Percentiles rank a stretch among this genome's conserved stretches.
These are phyloP conservation scores for Melanargia galathea DNA, from an alignment of 2,888 invertebrate species.

Conservation along the genomic window DNA sequence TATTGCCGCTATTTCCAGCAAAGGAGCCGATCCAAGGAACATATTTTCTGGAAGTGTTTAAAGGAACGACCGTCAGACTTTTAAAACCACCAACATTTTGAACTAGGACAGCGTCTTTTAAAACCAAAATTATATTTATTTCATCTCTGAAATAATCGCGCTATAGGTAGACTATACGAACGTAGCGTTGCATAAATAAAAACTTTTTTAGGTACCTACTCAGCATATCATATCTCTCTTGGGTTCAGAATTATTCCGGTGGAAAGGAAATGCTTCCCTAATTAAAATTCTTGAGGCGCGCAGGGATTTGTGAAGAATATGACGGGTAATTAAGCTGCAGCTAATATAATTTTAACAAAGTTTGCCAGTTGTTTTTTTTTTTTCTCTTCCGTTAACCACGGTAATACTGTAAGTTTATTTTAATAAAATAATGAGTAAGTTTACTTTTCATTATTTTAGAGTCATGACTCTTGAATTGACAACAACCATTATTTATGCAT, in stretches of 20 bases:
- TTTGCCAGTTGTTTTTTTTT: slow-evolving; percentile 21
- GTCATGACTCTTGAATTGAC: no score
- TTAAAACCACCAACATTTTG: no score
- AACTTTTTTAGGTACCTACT: slow-evolving; percentile 11
- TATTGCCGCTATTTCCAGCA: no score
- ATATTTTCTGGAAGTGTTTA: no score
- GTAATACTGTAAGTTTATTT: background rate
- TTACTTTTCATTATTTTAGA: background rate
- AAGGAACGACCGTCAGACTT: no score
- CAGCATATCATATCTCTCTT: slow-evolving; percentile 4
- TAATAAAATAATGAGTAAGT: background rate
- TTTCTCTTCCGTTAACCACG: background rate
- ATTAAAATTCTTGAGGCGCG: slow-evolving; percentile 34
- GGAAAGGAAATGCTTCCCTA: slow-evolving; percentile 26
- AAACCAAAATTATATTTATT: no score
- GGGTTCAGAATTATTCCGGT: slow-evolving; percentile 11
- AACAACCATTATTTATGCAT: no score
- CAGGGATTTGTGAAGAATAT: slow-evolving; percentile 30
- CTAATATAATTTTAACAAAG: slow-evolving; percentile 25
- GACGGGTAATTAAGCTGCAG: slow-evolving; percentile 28
- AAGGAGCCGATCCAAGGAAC: no score
- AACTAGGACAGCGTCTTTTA: no score
- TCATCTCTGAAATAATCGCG: background rate
- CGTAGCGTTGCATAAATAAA: background rate
- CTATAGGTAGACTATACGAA: background rate